These are phyloP conservation scores for Cancer borealis DNA, from an alignment of 2,888 invertebrate species.

Conservation along the genomic window DNA sequence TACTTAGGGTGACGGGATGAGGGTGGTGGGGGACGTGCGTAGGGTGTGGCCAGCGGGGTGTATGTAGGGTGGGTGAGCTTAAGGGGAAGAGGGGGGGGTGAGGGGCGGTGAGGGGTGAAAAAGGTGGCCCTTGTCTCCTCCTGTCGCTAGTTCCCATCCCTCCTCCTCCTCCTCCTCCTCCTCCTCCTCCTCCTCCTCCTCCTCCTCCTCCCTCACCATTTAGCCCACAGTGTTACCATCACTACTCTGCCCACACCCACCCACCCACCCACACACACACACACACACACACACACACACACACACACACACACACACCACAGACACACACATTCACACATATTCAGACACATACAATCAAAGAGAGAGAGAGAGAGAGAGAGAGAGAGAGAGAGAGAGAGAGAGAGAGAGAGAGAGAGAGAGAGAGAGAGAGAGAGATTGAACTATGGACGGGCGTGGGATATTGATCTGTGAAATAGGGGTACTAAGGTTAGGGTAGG, in stretches of 20 bases:
- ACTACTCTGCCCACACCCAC: background rate
- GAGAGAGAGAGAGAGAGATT: conserved; percentile 58
- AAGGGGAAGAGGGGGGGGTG: conserved; percentile 36
- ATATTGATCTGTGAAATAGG: conserved; percentile 14
- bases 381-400: conserved; percentile 42
- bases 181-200: conserved; percentile 34
- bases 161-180: conserved; percentile 36
- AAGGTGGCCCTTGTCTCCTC: conserved; percentile 70
- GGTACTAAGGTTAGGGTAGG: background rate
- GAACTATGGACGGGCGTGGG: background rate
- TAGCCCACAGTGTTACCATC: background rate
- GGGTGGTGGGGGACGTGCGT: background rate
- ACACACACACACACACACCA: conserved; percentile 33
- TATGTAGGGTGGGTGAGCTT: conserved; percentile 46
- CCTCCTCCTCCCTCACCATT: conserved; percentile 28
- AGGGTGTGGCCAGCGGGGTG: conserved; percentile 5
- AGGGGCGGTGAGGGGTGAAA: conserved; percentile 61
- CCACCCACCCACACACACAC: conserved; percentile 4
- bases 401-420: conserved; percentile 58
- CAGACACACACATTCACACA: background rate
- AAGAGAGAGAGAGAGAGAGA: conserved; percentile 37
- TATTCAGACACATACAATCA: background rate
- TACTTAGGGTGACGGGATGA: background rate
- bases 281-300: conserved; percentile 9
- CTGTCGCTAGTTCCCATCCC: conserved; percentile 21